Conservation (phyloP, 2,113 vertebrate genomes). For the Dicerorhinus sumatrensis region DNA sequence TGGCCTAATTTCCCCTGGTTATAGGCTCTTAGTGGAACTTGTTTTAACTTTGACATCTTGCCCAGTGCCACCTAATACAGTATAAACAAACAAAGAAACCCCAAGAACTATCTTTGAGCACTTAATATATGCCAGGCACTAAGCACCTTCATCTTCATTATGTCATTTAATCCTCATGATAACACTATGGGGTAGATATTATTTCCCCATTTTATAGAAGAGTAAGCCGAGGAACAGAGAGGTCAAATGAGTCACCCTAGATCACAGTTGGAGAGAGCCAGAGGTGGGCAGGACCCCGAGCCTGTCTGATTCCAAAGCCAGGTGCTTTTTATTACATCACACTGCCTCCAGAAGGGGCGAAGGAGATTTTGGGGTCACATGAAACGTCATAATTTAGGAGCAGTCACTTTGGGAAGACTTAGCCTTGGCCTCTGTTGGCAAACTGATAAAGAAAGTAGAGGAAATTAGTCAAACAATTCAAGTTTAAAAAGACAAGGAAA, state of each 20-base stretch:
- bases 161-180: neutral
- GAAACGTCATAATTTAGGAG: neutral
- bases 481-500: neutral
- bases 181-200: neutral
- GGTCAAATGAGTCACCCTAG: neutral
- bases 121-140: neutral
- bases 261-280: neutral
- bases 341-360: neutral
- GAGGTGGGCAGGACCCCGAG: neutral
- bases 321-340: neutral
- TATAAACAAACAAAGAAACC: neutral
- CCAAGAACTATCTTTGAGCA: neutral
- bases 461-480: neutral
- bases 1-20: neutral
- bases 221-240: neutral
- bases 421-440: neutral
- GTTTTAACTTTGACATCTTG: neutral
- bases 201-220: constrained; percentile 1
- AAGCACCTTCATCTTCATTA: neutral
- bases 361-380: neutral
- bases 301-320: neutral
- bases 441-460: constrained; percentile 13
- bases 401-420: constrained; percentile 28
- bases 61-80: neutral
- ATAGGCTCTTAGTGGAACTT: neutral